A percentile compares a stretch with the other conserved stretches of the same genome.
phyloP scores from a whole-genome alignment of 2,797 vertebrate species.

The Phalloptychus januarius region DNA sequence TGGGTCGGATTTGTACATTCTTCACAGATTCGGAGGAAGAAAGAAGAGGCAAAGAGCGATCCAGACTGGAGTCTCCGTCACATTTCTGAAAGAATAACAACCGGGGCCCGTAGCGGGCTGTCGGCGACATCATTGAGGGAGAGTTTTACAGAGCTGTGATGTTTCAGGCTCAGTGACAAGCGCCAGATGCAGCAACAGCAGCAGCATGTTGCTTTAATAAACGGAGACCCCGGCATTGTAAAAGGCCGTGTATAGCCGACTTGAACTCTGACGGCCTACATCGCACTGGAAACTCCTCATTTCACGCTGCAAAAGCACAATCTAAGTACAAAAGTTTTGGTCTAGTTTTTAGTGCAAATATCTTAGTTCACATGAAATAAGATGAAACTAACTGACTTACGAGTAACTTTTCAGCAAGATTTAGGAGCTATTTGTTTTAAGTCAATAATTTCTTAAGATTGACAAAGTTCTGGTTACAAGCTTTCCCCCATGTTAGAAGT shows the following conservation, averaged over 20 bases:
- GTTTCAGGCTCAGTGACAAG: slow-evolving; percentile 29
- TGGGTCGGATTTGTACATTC: slow-evolving; percentile 41
- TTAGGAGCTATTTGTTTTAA: too few species aligned
- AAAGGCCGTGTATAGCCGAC: slow-evolving; percentile 49
- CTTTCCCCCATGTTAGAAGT: too few species aligned
- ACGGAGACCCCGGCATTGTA: slow-evolving; percentile 38
- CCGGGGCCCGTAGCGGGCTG: slow-evolving; percentile 43
- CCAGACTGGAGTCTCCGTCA: slow-evolving; percentile 23
- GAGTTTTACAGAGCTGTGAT: slow-evolving; percentile 42
- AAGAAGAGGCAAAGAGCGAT: slow-evolving; percentile 22
- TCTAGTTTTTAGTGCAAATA: too few species aligned
- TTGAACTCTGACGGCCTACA: slow-evolving; percentile 36
- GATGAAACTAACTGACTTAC: too few species aligned
- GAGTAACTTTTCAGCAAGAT: too few species aligned
- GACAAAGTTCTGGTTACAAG: too few species aligned
- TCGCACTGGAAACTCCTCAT: slow-evolving; percentile 38
- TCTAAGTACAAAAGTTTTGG: too few species aligned
- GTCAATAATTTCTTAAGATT: too few species aligned
- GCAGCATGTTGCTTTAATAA: slow-evolving; percentile 64
- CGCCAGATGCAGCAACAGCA: slow-evolving; percentile 38
- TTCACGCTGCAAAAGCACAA: background rate
- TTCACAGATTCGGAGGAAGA: slow-evolving; percentile 21
- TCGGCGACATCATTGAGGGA: slow-evolving; percentile 45
- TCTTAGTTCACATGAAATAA: too few species aligned
- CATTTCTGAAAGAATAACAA: slow-evolving; percentile 39